Evolutionary conservation across 2,888 invertebrate genomes (phyloP).

Genomic region (Celastrina argiolus): DNA sequence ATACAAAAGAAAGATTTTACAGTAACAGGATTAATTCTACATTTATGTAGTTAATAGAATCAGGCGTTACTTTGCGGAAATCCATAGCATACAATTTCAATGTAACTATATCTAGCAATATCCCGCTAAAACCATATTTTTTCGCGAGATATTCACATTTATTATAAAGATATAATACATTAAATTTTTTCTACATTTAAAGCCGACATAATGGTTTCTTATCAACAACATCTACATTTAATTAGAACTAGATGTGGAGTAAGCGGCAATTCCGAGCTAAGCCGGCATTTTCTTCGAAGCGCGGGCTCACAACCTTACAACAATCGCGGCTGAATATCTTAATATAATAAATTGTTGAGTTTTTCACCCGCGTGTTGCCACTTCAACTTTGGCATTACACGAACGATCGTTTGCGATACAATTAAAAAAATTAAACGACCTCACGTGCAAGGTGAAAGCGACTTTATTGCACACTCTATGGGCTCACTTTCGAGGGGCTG

Average conservation of each 20-base stretch:
- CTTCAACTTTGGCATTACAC: constrained; percentile 64
- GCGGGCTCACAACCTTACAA: background rate
- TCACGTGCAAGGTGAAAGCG: constrained; percentile 16
- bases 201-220: background rate
- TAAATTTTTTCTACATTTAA: no score
- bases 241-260: background rate
- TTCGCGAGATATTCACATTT: no score
- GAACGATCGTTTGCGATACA: constrained; percentile 41
- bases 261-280: background rate
- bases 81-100: no score
- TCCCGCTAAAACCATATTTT: no score
- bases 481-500: constrained; percentile 24
- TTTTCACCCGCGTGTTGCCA: constrained; percentile 39
- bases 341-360: constrained; percentile 28
- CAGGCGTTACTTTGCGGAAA: no score
- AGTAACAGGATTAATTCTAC: no score
- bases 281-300: background rate
- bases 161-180: no score
- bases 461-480: background rate
- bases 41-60: no score
- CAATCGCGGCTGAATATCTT: constrained; percentile 2
- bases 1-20: no score
- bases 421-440: constrained; percentile 43
- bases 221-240: background rate
- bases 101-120: no score